These are phyloP conservation scores for Pelusios castaneus DNA, from an alignment of 2,113 vertebrate species.

Conservation along the genomic window DNA sequence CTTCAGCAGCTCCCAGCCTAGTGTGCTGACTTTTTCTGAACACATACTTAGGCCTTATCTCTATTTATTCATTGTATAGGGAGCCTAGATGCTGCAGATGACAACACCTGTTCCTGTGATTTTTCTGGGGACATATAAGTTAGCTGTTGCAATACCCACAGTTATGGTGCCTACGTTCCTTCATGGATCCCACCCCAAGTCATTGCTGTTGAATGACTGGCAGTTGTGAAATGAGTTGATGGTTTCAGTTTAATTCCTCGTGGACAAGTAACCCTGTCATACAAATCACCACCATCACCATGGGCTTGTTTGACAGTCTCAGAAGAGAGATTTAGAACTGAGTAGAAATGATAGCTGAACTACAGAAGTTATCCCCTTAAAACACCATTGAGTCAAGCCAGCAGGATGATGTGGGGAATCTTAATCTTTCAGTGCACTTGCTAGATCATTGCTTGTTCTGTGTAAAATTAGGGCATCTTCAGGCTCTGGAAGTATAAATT, in stretches of 20 bases:
- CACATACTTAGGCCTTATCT: not conserved
- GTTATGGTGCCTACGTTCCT: not conserved
- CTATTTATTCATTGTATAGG: not conserved
- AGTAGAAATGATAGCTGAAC: not conserved
- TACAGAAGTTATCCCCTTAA: not conserved
- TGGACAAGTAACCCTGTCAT: not conserved
- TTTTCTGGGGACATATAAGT: not conserved
- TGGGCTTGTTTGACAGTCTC: constrained; percentile 13
- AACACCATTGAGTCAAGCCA: constrained; percentile 19
- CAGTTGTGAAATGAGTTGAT: not conserved
- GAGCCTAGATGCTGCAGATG: not conserved
- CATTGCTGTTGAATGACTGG: not conserved
- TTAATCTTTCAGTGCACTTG: not conserved
- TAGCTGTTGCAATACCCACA: not conserved
- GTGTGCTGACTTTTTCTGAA: not conserved
- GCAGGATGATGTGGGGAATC: not conserved
- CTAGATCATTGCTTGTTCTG: not conserved
- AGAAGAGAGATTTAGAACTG: not conserved
- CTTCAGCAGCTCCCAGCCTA: not conserved
- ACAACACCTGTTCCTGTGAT: not conserved
- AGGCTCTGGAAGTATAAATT: not conserved
- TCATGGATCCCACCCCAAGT: not conserved
- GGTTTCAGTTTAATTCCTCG: not conserved
- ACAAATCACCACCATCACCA: constrained; percentile 19
- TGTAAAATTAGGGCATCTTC: not conserved